Conservation (phyloP, 2,113 vertebrate species). For the Hypanus sabinus region DNA sequence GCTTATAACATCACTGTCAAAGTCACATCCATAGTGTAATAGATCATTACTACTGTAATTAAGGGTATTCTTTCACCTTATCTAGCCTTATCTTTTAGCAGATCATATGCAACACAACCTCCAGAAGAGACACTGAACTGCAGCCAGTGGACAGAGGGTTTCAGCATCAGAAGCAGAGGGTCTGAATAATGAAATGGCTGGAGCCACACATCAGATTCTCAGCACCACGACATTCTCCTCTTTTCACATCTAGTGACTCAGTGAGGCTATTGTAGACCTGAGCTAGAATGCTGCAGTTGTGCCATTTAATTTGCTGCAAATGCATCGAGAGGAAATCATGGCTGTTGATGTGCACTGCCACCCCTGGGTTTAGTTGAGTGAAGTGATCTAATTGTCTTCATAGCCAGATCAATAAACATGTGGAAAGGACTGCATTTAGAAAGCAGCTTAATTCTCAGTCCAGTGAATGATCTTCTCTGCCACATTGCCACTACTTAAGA, state of each 20-base stretch:
- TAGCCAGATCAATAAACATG: not conserved
- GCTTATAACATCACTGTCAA: too few species aligned
- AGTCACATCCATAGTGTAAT: too few species aligned
- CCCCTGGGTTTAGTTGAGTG: not conserved
- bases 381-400: not conserved
- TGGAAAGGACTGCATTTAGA: not conserved
- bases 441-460: not conserved
- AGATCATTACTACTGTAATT: too few species aligned
- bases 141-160: not conserved
- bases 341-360: not conserved
- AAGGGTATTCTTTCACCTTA: too few species aligned
- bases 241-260: not conserved
- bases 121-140: too few species aligned
- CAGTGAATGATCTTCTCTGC: not conserved
- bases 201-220: not conserved
- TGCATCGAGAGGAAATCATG: not conserved
- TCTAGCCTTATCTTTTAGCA: too few species aligned
- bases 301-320: not conserved
- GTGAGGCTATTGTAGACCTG: not conserved
- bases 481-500: not conserved
- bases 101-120: too few species aligned
- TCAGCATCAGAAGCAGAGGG: not conserved
- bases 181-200: too few species aligned
- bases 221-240: not conserved
- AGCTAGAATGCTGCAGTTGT: not conserved